Base-by-base conservation (phyloP, 2,797 vertebrate species). In the Prunella strophiata region DNA sequence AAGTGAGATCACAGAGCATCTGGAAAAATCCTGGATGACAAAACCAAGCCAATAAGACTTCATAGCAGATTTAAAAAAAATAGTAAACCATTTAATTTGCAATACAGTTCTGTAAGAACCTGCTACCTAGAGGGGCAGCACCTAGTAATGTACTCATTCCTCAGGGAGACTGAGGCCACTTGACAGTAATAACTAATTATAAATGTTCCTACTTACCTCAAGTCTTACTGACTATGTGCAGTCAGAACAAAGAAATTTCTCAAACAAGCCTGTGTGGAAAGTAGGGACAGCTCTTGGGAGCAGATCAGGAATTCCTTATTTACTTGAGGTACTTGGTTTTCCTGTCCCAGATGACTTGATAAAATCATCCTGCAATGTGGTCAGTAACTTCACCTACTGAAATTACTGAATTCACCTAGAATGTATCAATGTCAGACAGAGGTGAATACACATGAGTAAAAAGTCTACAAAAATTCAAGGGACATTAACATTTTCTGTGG, bases 1-100 rank as follows among this genome's bases (percentile, higher is more conserved):
- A 68, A 79, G 13, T 76, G 89, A 86, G 57, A 91, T 80, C 86
- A 93, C 21, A 78, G 74, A 93, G 91, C 43, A 85, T 66, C 63
- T 91, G 92, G 81, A 81, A 91, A 88, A 89, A 77, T 65, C 36
- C 25, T 72, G 63, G 10, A 51, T 61, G 67, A 34, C 38, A 83
- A 86, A 94, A 47, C 21, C 32, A 50, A 87, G 43, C 43, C 65
- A 85, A 25, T 40, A 43, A 45, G 57, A 55, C 63, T 88, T 94
- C 48, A 73, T 11, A 48, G 48, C 26, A 30, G 19, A 40, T 21
- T 42, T 42, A 42, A 42, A 42, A 5, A 29, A 70, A 72, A 42
- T 26, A 79, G 20, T 40, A 36, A 76, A 82, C 18, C 1, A 4
- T 68, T 83, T 89, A 1, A 51, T 43, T 47, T 75, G 79, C 66